Evolutionary conservation across 2,888 invertebrate genomes (phyloP), one percentile per base, ranked within the genome.

Genomic region (Phortica magna): DNA sequence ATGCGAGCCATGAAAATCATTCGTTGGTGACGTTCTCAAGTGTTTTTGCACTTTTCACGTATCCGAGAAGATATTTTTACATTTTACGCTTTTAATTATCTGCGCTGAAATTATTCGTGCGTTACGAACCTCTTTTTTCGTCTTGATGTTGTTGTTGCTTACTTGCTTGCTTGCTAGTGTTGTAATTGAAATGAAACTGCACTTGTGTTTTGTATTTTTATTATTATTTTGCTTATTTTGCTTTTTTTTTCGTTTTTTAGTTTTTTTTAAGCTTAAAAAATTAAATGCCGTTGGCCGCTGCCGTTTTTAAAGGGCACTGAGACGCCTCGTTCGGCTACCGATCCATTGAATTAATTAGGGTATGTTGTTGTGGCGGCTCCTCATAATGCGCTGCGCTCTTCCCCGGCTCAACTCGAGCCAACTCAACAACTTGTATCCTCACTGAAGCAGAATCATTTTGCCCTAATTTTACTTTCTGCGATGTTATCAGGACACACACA

Each of bases 391-490:
- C 5, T 31, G 31, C 31, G 31, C 31, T 4, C 31, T 4, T 41
- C 3, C 17, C 17, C 53, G 14, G 55, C 22, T 55, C 19, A 41
- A 14, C 17, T 68, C 42, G n/a, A n/a, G n/a, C n/a, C n/a, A 39
- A 65, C 41, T 31, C 65, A 7, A 65, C 39, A 12, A 7, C 12
- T 65, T 19, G 4, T 31, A 3, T 22, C 65, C 22, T 65, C 78
- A 43, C 72, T 73, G 74, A 76, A 73, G 68, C 73, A 73, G 81
- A 79, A 85, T 83, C 80, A 87, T 86, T 84, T 84, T 86, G 85
- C 85, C 85, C 85, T 84, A 86, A 86, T 86, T 86, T 86, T 86
- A 86, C 88, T 86, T 86, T 86, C 85, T 81, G 83, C 85, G 86
- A 85, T 87, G 86, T 84, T 84, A 86, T 87, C 88, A 86, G 88